Evolutionary conservation across 2,797 vertebrate species (phyloP), one percentile per base, ranked within the genome.

Genomic region (Perodicticus potto): DNA sequence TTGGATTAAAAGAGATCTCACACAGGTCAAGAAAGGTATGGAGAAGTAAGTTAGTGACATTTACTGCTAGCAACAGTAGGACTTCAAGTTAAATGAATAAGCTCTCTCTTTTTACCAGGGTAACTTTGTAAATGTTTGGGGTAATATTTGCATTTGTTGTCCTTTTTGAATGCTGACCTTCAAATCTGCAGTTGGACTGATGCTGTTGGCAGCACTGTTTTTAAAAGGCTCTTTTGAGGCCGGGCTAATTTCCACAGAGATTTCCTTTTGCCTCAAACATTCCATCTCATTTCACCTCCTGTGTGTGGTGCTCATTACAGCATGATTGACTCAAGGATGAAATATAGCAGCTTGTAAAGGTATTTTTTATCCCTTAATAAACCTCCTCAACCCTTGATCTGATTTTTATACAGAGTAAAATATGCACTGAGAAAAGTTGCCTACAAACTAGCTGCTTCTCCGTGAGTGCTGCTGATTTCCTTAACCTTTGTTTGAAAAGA

Each of bases 261-360:
- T 94, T 97, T 97, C 4, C 77, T 96, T 97, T 96, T 86, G 45
- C 92, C 74, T 93, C 85, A 86, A 96, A 96, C 90, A 94, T 96
- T 95, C 83, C 63, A 91, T 74, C 25, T 96, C 97, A 95, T 95
- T 98, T 96, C 94, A 96, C 67, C 19, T 94, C 40, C 90, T 73
- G 23, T n/a, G 40, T 55, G 95, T 76, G 37, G 25, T 89, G 29
- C 90, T 98, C 96, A 94, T 91, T 97, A 97, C 19, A 94, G 65
- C 49, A 55, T 93, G 97, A 97, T 96, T 97, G 86, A 98, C 40
- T 95, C 72, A 87, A 57, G 40, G 57, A 76, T 76, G 92, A 98
- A 98, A 97, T 92, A 97, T 13, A 27, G 59, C 27, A 84, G 23
- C 32, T 40, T 12, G 7, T 92, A 97, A 97, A 97, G 19, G 20